Percentiles rank a stretch among this genome's conserved stretches.
phyloP scores from a whole-genome alignment of 2,113 vertebrate species.

The Haliaeetus leucogaster region DNA sequence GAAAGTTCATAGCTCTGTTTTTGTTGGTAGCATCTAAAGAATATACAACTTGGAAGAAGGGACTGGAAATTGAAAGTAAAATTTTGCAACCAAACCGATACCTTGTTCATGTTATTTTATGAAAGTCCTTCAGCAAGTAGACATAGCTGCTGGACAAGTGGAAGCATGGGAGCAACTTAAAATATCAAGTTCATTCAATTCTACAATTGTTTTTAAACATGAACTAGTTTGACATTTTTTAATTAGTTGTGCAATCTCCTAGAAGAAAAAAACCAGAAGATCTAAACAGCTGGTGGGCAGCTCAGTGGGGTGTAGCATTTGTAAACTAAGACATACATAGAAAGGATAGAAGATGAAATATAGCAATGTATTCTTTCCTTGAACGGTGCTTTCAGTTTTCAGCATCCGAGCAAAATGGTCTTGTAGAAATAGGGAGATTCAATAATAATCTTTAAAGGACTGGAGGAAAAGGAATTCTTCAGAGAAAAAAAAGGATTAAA shows the following conservation, averaged over 20 bases:
- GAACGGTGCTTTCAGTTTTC: neutral
- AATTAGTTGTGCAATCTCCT: neutral
- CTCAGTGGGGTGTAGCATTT: neutral
- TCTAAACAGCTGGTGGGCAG: neutral
- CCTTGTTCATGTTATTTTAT: neutral
- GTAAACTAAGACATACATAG: neutral
- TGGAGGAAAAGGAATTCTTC: neutral
- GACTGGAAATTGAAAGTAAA: neutral
- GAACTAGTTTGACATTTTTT: neutral
- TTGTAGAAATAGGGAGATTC: neutral
- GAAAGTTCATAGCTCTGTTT: neutral
- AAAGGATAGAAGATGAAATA: neutral
- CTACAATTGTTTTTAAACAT: neutral
- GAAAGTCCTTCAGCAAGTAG: neutral
- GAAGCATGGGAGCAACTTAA: neutral
- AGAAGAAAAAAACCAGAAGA: neutral
- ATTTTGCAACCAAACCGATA: neutral
- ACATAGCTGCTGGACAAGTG: neutral
- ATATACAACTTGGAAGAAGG: neutral
- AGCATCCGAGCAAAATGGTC: neutral
- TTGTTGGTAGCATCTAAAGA: neutral
- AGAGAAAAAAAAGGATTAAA: neutral
- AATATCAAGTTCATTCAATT: neutral
- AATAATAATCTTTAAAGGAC: neutral
- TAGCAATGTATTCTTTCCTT: neutral